Evolutionary conservation across 2,888 invertebrate species (phyloP).

Genomic region (Andrena fulva): DNA sequence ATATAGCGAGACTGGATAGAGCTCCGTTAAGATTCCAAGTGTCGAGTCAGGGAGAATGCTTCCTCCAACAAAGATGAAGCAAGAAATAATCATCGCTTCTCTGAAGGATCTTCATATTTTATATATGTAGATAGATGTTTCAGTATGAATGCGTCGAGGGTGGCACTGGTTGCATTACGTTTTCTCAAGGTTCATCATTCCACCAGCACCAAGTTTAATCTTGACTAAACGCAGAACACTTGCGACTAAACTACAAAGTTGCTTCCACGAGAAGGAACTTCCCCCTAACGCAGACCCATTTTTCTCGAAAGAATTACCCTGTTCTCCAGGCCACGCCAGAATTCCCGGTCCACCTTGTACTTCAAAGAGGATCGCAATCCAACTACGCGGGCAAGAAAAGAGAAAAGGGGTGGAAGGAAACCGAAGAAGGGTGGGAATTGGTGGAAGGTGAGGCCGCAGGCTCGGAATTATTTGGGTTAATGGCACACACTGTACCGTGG

Average conservation of each 20-base stretch:
- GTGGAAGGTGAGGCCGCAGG: slow-evolving; percentile 26
- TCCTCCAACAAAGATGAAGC: neutral
- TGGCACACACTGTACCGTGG: slow-evolving; percentile 64
- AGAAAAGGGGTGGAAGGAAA: slow-evolving; percentile 19
- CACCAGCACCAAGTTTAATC: neutral
- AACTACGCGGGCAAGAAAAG: slow-evolving; percentile 5
- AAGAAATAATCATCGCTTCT: neutral
- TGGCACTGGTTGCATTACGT: neutral
- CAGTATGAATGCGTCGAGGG: neutral
- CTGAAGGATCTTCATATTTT: neutral
- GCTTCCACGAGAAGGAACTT: neutral
- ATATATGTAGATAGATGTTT: too few relatives aligned
- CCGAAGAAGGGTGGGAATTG: slow-evolving; percentile 45
- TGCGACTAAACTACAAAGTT: neutral
- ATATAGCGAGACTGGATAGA: slow-evolving; percentile 1
- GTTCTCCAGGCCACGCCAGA: neutral
- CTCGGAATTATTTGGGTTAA: slow-evolving; percentile 73
- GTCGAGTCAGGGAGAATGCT: neutral
- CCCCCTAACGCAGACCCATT: too few relatives aligned
- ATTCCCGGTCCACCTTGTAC: slow-evolving; percentile 20
- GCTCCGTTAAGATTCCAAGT: slow-evolving; percentile 21
- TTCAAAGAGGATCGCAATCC: slow-evolving; percentile 3
- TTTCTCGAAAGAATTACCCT: neutral
- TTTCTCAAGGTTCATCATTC: neutral
- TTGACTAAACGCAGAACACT: neutral